Evolutionary conservation across 1,140 invertebrate genomes (phyloP).

Genomic region (Drosophila repleta): DNA sequence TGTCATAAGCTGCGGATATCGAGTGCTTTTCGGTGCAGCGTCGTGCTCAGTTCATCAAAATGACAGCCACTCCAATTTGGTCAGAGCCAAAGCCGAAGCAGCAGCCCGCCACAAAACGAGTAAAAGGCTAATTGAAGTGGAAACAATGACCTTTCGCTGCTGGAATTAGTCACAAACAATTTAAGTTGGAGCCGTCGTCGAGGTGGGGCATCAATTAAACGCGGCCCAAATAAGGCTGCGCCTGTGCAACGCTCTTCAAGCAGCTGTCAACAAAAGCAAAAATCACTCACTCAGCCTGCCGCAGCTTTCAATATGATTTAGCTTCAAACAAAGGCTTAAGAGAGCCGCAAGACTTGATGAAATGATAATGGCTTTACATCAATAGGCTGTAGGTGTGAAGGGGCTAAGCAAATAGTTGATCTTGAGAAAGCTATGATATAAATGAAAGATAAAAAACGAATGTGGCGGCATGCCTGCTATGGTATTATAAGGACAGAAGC

Average conservation of each 20-base stretch:
- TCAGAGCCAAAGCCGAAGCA: constrained; percentile 27
- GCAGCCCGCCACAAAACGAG: constrained; percentile 21
- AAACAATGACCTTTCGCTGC: constrained; percentile 79
- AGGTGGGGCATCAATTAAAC: constrained; percentile 37
- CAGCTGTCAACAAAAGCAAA: constrained; percentile 1
- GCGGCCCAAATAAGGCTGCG: constrained; percentile 33
- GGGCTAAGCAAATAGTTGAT: too few relatives aligned
- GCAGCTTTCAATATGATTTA: background rate
- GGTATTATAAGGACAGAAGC: too few relatives aligned
- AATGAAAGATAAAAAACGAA: too few relatives aligned
- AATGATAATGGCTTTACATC: too few relatives aligned
- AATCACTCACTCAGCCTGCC: background rate
- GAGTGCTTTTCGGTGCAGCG: constrained; percentile 39
- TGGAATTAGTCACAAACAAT: constrained; percentile 76
- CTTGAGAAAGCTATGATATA: too few relatives aligned
- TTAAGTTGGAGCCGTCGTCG: constrained; percentile 39
- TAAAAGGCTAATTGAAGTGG: constrained; percentile 77
- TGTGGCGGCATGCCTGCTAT: too few relatives aligned
- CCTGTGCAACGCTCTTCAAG: constrained; percentile 17
- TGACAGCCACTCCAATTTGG: constrained; percentile 63
- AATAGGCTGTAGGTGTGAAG: too few relatives aligned
- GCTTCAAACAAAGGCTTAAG: background rate
- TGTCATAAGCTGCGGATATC: constrained; percentile 51
- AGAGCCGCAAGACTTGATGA: too few relatives aligned
- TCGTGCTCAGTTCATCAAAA: constrained; percentile 56